These are phyloP conservation scores for Cantharis nigra DNA, from an alignment of 2,888 invertebrate genomes.

Conservation along the genomic window DNA sequence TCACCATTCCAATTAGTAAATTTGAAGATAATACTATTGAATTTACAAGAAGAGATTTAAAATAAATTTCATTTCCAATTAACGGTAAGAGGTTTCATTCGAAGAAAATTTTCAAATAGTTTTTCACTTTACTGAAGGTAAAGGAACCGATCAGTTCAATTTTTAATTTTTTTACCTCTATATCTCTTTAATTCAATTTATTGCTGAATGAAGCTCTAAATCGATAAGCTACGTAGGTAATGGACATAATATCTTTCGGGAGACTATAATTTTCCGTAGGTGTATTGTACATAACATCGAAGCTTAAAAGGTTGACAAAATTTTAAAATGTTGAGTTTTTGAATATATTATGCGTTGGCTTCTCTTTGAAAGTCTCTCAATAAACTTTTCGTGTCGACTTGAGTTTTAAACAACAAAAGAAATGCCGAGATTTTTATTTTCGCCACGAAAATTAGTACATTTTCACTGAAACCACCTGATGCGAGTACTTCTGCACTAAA, in stretches of 20 bases:
- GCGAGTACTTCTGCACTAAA: too few relatives aligned
- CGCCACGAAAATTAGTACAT: not conserved
- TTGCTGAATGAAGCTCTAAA: not conserved
- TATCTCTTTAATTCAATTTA: not conserved
- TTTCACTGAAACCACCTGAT: not conserved
- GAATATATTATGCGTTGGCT: not conserved
- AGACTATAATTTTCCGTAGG: not conserved
- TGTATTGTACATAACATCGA: too few relatives aligned
- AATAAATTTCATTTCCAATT: not conserved
- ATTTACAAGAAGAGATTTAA: not conserved
- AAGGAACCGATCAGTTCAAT: too few relatives aligned
- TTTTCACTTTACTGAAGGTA: too few relatives aligned
- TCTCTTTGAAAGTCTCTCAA: not conserved
- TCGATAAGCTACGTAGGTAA: not conserved
- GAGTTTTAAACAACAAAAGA: not conserved
- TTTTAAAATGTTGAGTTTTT: not conserved
- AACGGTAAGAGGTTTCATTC: not conserved
- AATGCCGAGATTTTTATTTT: not conserved
- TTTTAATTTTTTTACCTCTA: too few relatives aligned
- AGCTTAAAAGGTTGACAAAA: too few relatives aligned
- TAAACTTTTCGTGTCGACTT: not conserved
- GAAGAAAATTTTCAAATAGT: too few relatives aligned
- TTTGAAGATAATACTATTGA: not conserved
- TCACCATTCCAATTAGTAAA: not conserved
- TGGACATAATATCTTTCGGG: not conserved